These are phyloP conservation scores for Crematogaster levior DNA, from an alignment of 2,888 invertebrate genomes.

Conservation along the genomic window DNA sequence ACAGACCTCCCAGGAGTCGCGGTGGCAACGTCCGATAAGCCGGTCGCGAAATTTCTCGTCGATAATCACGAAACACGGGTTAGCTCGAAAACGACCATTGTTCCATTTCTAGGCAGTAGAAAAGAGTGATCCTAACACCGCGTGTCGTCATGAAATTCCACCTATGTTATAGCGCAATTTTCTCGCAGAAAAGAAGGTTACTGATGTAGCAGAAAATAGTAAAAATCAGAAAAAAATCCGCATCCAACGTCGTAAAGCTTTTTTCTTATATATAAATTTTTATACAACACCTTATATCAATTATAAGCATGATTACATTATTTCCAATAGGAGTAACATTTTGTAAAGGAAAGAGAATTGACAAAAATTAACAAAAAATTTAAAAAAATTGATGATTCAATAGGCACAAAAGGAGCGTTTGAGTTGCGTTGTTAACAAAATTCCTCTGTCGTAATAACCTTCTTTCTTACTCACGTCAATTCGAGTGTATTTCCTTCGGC, in stretches of 20 bases:
- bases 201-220: neutral
- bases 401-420: neutral
- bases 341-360: neutral
- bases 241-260: neutral
- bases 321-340: neutral
- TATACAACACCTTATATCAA: neutral
- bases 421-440: neutral
- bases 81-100: slow-evolving; percentile 56
- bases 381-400: neutral
- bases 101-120: slow-evolving; percentile 57
- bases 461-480: slow-evolving; percentile 69
- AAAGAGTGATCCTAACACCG: slow-evolving; percentile 35
- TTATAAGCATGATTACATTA: neutral
- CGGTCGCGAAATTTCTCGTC: slow-evolving; percentile 62
- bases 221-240: neutral
- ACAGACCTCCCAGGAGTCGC: slow-evolving; percentile 65
- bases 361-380: neutral
- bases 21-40: slow-evolving; percentile 69
- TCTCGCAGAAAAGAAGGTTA: neutral
- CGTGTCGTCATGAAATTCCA: slow-evolving; percentile 52
- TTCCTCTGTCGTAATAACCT: slow-evolving; percentile 11
- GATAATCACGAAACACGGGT: slow-evolving; percentile 62
- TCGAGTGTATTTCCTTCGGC: slow-evolving; percentile 68
- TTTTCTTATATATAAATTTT: neutral
- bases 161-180: neutral